Evolutionary conservation across 2,113 vertebrate species (phyloP), one percentile per base, ranked within the genome.

Genomic region (Columba janthina): DNA sequence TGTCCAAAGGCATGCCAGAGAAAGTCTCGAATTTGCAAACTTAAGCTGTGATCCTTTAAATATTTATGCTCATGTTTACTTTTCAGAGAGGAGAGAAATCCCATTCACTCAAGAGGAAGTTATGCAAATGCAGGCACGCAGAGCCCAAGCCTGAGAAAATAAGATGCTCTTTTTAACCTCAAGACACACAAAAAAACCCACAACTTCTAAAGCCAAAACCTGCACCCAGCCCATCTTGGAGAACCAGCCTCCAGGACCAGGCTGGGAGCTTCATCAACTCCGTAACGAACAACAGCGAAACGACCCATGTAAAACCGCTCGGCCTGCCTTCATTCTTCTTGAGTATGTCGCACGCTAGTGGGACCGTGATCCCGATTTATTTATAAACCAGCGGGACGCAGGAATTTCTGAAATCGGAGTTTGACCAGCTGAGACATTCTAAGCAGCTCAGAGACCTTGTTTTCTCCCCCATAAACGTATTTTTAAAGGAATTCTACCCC

Each of bases 41-140:
- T 84, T 81, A 44, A 93, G 93, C 79, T 1, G 3, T 5, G 7
- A 70, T 83, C 58, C 75, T 96, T 93, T 91, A 94, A 94, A 95
- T 93, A 95, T 85, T 91, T 88, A 93, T 76, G 62, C 60, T 79
- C 24, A 2, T 84, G 60, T 95, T 95, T 96, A 95, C 84, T 90
- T 90, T 79, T 54, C 54, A 4, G 9, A 58, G 65, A 74, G n/a
- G 38, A 76, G 67, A 91, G 89, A 90, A 88, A 71, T 36, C 82
- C 53, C 75, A 1, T 48, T 81, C 15, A 12, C 78, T 86, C 1
- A 3, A 65, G 73, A 90, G 93, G 88, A 93, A 84, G 79, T 56
- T 48, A 67, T 86, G 90, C 85, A 77, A 95, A 96, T 4, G 11
- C 6, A 24, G 10, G 60, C 88, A 90, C 0, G 4, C 65, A 57